Conservation (phyloP, 2,888 invertebrate genomes). For the Leistus spinibarbis region DNA sequence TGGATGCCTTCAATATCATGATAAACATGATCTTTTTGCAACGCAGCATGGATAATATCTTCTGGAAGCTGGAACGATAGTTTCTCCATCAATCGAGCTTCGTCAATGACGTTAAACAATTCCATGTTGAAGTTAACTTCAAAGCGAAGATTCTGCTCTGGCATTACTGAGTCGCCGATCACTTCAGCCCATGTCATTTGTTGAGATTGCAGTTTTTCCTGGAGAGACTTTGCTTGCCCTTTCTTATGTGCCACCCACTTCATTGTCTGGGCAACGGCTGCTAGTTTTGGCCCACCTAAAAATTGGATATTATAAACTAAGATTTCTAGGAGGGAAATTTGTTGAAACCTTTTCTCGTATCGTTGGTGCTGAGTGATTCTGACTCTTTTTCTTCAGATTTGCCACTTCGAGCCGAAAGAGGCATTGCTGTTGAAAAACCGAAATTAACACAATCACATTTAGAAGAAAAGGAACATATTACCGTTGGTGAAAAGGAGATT, state of each 20-base stretch:
- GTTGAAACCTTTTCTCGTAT: slow-evolving; percentile 22
- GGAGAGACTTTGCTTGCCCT: slow-evolving; percentile 2
- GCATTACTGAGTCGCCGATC: slow-evolving; percentile 69
- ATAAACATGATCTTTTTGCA: slow-evolving; percentile 68
- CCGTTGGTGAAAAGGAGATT: slow-evolving; percentile 49
- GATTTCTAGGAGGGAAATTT: background rate
- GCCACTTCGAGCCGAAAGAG: slow-evolving; percentile 7
- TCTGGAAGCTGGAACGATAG: slow-evolving; percentile 66
- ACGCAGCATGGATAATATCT: slow-evolving; percentile 62
- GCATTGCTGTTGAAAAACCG: slow-evolving; percentile 3
- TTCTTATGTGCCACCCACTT: slow-evolving; percentile 22
- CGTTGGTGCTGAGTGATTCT: slow-evolving; percentile 10
- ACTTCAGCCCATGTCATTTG: slow-evolving; percentile 72
- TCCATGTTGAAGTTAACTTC: slow-evolving; percentile 68
- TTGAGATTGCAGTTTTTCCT: slow-evolving; percentile 46
- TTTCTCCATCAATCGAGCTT: slow-evolving; percentile 77
- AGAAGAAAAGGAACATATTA: background rate
- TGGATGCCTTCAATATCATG: slow-evolving; percentile 68
- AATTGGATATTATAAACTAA: background rate
- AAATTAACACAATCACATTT: background rate
- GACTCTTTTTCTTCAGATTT: slow-evolving; percentile 14
- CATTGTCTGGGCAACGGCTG: slow-evolving; percentile 19
- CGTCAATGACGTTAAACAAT: slow-evolving; percentile 71
- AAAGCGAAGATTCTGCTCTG: slow-evolving; percentile 71
- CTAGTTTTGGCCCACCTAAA: slow-evolving; percentile 1